Evolutionary conservation across 1,140 invertebrate genomes (phyloP), one percentile per base, ranked within the genome.

Genomic region (Halesus radiatus): DNA sequence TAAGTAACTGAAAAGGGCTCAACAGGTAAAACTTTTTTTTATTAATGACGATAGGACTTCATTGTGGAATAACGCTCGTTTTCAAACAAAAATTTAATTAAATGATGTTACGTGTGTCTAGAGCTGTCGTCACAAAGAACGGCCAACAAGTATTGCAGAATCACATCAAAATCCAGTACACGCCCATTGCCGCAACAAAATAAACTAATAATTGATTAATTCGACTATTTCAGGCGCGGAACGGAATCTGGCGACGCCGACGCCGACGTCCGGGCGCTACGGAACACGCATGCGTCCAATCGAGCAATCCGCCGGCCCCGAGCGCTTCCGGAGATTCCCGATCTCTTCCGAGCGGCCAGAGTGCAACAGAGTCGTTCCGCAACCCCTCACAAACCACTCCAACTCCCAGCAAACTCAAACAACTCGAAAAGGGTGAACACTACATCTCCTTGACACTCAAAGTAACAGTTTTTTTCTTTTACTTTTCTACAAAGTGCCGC

Each of bases 261-360:
- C 73, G 73, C 73, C 73, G 50, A 56, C 54, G 72, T 54, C 72
- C 72, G 74, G 74, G 74, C 74, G 74, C 58, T 54, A n/a, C 58
- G 29, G 23, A 54, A 60, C 23, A 37, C 74, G 74, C 74, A 76
- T 60, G 74, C 74, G 74, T 60, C 54, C 56, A 45, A 76, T 76
- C 74, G 74, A 76, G 74, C 74, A 62, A 62, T 60, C 74, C 56
- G 74, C 54, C 56, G 23, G 29, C 74, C 54, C 26, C 74, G 74
- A 76, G 56, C 26, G 50, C 15, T 22, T 26, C 74, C 74, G 74
- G 58, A 76, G 20, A 62, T 20, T 15, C 7, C 54, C 74, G 74
- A 76, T 26, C 56, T 6, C 8, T n/a, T 54, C 54, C 74, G 74
- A 76, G 45, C 56, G 29, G 50, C 52, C 26, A 23, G 22, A 54